These are phyloP conservation scores for Melieria omissa DNA, from an alignment of 2,888 invertebrate genomes.

Conservation along the genomic window DNA sequence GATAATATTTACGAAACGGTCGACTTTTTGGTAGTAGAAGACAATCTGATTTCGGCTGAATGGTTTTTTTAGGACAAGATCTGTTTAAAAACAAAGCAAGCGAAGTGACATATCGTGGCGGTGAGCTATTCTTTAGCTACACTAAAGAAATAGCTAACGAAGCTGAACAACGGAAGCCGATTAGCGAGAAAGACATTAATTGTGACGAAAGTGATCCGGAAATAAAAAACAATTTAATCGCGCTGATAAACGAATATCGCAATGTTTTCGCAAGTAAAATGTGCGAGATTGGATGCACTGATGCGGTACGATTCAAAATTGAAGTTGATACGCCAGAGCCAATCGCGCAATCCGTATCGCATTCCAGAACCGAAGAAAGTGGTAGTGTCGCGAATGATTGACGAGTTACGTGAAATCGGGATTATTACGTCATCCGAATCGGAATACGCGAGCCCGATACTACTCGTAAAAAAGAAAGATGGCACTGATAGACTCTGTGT, in stretches of 20 bases:
- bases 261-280: conserved; percentile 5
- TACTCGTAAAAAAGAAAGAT: conserved; percentile 34
- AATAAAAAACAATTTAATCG: no score
- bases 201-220: no score
- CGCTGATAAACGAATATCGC: conserved; percentile 10
- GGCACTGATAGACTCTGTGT: conserved; percentile 39
- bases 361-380: conserved; percentile 25
- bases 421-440: conserved; percentile 40
- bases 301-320: conserved; percentile 9
- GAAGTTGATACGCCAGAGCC: conserved; percentile 4
- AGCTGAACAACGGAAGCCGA: no score
- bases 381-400: conserved; percentile 13
- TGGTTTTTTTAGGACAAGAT: no score
- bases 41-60: no score
- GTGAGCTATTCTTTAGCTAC: no score
- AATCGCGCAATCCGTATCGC: conserved; percentile 16
- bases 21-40: no score
- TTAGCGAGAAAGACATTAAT: no score
- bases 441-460: conserved; percentile 38
- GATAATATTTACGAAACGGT: no score
- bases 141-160: no score
- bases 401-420: conserved; percentile 34
- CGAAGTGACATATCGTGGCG: no score
- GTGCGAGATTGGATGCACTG: conserved; percentile 1
- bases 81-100: no score